Percentiles rank a stretch among this genome's conserved stretches.
Evolutionary conservation across 2,888 invertebrate species (phyloP).

Genomic region (Orgyia antiqua): DNA sequence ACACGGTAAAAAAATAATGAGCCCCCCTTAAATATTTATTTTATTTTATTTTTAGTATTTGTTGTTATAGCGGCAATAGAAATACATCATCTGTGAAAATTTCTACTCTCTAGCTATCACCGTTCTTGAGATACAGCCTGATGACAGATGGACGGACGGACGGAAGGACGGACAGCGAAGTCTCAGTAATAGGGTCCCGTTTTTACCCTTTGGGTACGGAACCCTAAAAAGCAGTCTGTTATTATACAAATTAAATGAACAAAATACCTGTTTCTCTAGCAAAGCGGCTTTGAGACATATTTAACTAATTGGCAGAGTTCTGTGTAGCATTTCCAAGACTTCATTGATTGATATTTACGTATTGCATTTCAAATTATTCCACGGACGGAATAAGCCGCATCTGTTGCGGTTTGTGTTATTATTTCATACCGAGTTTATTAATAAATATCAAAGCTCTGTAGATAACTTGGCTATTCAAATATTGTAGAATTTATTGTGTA

Average conservation of each 20-base stretch:
- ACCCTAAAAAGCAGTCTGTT: not conserved
- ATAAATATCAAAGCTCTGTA: not conserved
- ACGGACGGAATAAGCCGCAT: not conserved
- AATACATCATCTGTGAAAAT: too few species aligned
- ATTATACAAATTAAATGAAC: constrained; percentile 30
- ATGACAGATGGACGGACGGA: too few species aligned
- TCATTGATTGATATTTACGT: constrained; percentile 10
- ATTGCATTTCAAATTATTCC: constrained; percentile 4
- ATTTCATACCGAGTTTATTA: not conserved
- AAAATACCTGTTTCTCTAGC: constrained; percentile 22
- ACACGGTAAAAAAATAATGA: too few species aligned
- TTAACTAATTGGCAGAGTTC: constrained; percentile 20
- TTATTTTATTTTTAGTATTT: too few species aligned
- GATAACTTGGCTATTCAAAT: not conserved
- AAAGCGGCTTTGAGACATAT: constrained; percentile 8
- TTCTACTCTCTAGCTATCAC: too few species aligned
- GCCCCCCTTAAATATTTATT: too few species aligned
- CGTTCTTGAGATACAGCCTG: too few species aligned
- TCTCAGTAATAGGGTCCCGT: too few species aligned
- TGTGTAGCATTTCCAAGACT: constrained; percentile 10
- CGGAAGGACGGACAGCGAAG: too few species aligned
- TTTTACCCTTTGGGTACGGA: too few species aligned
- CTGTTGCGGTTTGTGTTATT: not conserved
- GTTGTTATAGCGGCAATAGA: too few species aligned
- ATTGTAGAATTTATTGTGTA: too few species aligned